A percentile compares a stretch with the other conserved stretches of the same genome.
These are phyloP conservation scores for Lucilia sericata DNA, from an alignment of 1,140 invertebrate genomes.

Conservation along the genomic window DNA sequence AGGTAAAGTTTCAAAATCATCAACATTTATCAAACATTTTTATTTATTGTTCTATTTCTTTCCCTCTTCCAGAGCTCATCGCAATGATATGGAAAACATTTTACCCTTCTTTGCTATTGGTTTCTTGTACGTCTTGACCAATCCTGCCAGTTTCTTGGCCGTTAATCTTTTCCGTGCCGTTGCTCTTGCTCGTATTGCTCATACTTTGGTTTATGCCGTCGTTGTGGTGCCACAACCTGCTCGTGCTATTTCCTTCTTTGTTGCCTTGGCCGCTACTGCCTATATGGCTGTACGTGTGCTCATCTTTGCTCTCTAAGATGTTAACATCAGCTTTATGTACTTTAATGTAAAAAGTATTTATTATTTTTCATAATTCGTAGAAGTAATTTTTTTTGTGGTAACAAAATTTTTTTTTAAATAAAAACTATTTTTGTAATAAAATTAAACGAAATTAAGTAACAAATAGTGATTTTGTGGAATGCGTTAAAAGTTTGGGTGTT, in stretches of 20 bases:
- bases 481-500: no score
- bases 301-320: constrained; percentile 70
- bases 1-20: constrained; percentile 48
- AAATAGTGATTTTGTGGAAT: no score
- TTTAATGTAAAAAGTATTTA: constrained; percentile 8
- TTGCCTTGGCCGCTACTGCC: constrained; percentile 68
- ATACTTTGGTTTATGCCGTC: constrained; percentile 74
- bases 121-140: constrained; percentile 73
- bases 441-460: no score
- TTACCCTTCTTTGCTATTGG: constrained; percentile 74
- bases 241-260: constrained; percentile 71
- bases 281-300: constrained; percentile 71
- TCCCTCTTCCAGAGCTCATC: constrained; percentile 72
- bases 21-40: neutral
- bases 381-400: neutral
- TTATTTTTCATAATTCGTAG: neutral
- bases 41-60: neutral
- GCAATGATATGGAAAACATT: constrained; percentile 80
- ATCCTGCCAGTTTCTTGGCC: constrained; percentile 71
- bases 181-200: constrained; percentile 71
- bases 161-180: constrained; percentile 73
- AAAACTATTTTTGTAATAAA: no score
- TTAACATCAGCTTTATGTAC: neutral
- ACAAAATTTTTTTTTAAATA: no score
- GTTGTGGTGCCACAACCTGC: constrained; percentile 72